Evolutionary conservation across 2,888 invertebrate species (phyloP).

Genomic region (Hydriomena furcata): DNA sequence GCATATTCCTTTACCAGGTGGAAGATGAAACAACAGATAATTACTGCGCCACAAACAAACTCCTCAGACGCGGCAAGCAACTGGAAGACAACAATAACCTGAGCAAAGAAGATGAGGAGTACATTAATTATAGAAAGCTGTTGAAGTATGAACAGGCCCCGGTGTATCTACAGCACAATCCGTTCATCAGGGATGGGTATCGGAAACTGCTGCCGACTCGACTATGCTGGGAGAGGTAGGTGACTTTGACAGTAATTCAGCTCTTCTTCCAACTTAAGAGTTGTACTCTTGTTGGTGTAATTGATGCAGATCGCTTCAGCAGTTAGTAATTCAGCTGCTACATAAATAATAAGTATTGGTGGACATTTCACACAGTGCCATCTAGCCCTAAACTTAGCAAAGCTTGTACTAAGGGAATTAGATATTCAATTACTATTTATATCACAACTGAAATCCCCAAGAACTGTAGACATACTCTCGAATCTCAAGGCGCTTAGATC

Average conservation of each 20-base stretch:
- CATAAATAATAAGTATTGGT: too few relatives aligned
- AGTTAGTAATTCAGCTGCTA: too few relatives aligned
- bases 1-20: slow-evolving; percentile 44
- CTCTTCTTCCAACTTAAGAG: too few relatives aligned
- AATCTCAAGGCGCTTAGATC: too few relatives aligned
- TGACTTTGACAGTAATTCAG: neutral
- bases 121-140: slow-evolving; percentile 73
- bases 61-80: slow-evolving; percentile 68
- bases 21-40: slow-evolving; percentile 60
- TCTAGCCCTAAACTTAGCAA: too few relatives aligned
- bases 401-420: too few relatives aligned
- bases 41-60: slow-evolving; percentile 50
- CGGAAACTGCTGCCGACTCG: slow-evolving; percentile 91
- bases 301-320: too few relatives aligned
- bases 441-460: too few relatives aligned
- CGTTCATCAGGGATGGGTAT: slow-evolving; percentile 93
- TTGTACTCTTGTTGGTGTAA: too few relatives aligned
- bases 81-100: slow-evolving; percentile 77
- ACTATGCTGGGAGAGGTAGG: slow-evolving; percentile 93
- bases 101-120: slow-evolving; percentile 74
- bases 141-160: slow-evolving; percentile 87
- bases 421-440: too few relatives aligned
- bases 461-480: too few relatives aligned
- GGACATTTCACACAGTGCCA: too few relatives aligned
- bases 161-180: slow-evolving; percentile 92